Evolutionary conservation across 2,888 invertebrate genomes (phyloP).

Genomic region (Aphodius sticticus): DNA sequence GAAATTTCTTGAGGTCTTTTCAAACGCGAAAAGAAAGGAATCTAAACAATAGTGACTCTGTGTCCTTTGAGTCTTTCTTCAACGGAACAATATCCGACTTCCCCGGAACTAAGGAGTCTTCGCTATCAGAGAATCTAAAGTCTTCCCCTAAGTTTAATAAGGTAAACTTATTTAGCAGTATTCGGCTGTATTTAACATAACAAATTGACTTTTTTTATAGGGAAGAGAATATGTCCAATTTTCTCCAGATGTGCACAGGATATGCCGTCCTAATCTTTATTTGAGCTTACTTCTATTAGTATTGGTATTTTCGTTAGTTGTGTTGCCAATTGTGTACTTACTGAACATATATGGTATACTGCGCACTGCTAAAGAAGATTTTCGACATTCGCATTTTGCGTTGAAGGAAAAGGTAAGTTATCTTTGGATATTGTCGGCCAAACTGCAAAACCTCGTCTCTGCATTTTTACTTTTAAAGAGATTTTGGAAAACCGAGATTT

Average conservation of each 20-base stretch:
- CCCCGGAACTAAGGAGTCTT: conserved; percentile 63
- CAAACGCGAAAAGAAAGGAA: conserved; percentile 50
- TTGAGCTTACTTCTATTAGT: conserved; percentile 55
- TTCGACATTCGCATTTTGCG: conserved; percentile 29
- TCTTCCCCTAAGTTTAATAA: conserved; percentile 50
- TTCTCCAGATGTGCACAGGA: conserved; percentile 44
- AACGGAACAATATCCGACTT: conserved; percentile 62
- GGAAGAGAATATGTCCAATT: conserved; percentile 52
- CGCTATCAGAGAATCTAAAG: conserved; percentile 62
- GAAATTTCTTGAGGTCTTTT: conserved; percentile 53
- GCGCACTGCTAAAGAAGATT: conserved; percentile 30
- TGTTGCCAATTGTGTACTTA: conserved; percentile 58
- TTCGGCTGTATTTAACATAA: background rate
- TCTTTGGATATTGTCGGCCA: conserved; percentile 9
- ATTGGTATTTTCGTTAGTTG: conserved; percentile 57
- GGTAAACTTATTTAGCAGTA: conserved; percentile 18
- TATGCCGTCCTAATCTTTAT: conserved; percentile 53
- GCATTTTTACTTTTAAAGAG: conserved; percentile 24
- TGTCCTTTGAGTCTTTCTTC: conserved; percentile 69
- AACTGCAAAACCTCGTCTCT: conserved; percentile 4
- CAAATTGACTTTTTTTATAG: conserved; percentile 42
- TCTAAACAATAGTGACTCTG: conserved; percentile 54
- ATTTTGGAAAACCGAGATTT: too few relatives aligned
- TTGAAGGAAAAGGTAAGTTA: conserved; percentile 46
- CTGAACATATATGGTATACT: conserved; percentile 56